phyloP scores from a whole-genome alignment of 2,113 vertebrate species.

The Nothocercus julius region DNA sequence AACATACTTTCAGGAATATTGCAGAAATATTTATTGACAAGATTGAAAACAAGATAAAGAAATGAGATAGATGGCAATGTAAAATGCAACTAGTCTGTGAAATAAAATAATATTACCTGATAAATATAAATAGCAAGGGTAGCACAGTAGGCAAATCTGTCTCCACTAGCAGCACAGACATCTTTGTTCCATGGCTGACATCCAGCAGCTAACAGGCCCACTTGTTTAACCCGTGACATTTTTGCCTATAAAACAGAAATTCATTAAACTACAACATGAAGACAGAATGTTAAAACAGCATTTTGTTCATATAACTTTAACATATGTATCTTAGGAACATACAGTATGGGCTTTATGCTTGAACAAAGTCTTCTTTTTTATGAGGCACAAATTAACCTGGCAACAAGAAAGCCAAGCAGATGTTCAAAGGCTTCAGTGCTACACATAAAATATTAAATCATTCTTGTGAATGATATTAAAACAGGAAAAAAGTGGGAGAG shows the following conservation, averaged over 20 bases:
- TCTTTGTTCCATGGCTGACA: slow-evolving; percentile 99
- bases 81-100: not conserved
- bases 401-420: not conserved
- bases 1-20: not conserved
- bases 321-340: not conserved
- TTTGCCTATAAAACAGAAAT: slow-evolving; percentile 74
- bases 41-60: not conserved
- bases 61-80: no score
- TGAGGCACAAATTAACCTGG: not conserved
- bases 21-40: not conserved
- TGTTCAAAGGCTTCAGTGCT: not conserved
- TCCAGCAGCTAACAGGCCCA: slow-evolving; percentile 92
- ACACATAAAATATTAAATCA: not conserved
- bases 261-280: not conserved
- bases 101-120: slow-evolving; percentile 81
- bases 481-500: not conserved
- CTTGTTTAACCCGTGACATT: slow-evolving; percentile 97
- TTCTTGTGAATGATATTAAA: not conserved
- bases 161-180: slow-evolving; percentile 91
- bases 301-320: not conserved
- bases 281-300: not conserved
- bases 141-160: slow-evolving; percentile 96
- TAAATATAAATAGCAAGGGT: slow-evolving; percentile 97
- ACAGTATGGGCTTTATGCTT: not conserved
- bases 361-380: not conserved